Base-by-base conservation (phyloP, 2,797 vertebrate species). In the Gadopsis marmoratus region DNA sequence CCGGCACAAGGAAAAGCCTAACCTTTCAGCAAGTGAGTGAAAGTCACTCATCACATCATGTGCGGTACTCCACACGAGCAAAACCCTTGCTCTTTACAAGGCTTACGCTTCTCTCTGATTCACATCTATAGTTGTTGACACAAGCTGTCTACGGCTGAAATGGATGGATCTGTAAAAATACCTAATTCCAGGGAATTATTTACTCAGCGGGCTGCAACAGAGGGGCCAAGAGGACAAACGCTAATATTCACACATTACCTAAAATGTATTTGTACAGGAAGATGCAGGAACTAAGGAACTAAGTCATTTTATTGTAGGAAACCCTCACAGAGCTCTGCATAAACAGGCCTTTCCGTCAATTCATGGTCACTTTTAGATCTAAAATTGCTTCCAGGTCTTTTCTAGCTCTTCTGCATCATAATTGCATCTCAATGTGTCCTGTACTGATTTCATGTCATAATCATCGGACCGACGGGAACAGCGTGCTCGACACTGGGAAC, bases 1-100 rank as follows among this genome's bases (percentile, higher is more conserved):
- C 76, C 70, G 61, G 89, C 78, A 88, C 85, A 89, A 84, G 81
- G 83, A 80, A 89, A 87, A 89, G 82, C 78, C 80, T 91, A 94
- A 94, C 93, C 93, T 95, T 94, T 94, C 85, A 82, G 86, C 54
- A 48, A 83, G 79, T 73, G 82, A 89, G 92, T 84, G 87, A 87
- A 89, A 94, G 93, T 93, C 88, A 91, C 84, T 92, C 87, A 91
- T 86, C 86, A 84, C 89, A 87, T 91, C 91, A 90, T 87, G 83
- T 87, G 80, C 74, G 64, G 83, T 74, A 71, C 84, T 87, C 82
- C 81, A 81, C 79, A 75, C 79, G 47, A 78, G 56, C 35, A 50
- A 71, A 79, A 77, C 23, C 47, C 61, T 64, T 51, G 75, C 87
- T 87, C 85, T 89, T 81, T 84, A 74, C 79, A 78, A 70, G 74